Evolutionary conservation across 2,888 invertebrate species (phyloP), one percentile per base, ranked within the genome.

Genomic region (Temnothorax rugatulus): DNA sequence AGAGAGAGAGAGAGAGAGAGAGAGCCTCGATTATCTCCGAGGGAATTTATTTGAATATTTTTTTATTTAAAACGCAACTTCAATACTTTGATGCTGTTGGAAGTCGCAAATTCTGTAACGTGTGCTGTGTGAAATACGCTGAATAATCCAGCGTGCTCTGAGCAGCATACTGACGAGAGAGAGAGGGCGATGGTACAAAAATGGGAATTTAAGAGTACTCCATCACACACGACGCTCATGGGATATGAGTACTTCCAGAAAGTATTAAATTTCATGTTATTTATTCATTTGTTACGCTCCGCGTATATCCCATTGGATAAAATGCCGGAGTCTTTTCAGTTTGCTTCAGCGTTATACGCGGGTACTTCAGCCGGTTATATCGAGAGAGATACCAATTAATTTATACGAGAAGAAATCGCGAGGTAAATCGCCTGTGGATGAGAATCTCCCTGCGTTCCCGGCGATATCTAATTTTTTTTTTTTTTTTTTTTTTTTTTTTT

Each of bases 41-140:
- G 47, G 18, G 59, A 81, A 81, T 71, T 81, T 81, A 71, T 79
- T 79, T 59, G 69, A 69, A 69, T 79, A 79, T 59, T 81, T 38
- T 29, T 81, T 81, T 81, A 81, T 71, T 81, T 81, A 71, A 81
- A 81, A 47, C 57, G 79, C 38, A 81, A 81, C 79, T 79, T 79
- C 71, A 71, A 81, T 81, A 81, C 47, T 59, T 81, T 81, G 47
- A 57, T 57, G 38, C 47, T 18, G 79, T 41, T 59, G 79, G 18
- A 71, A 81, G 34, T 81, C 71, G 34, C 79, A 47, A 81, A 81
- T 81, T 81, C 71, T 38, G 59, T 81, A 71, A 71, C 47, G 69
- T 59, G 47, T 59, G 59, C 71, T 59, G 59, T 59, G 47, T 38
- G 66, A 77, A 77, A 77, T 77, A 47, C 79, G 47, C 59, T 71